Evolutionary conservation across 2,888 invertebrate genomes (phyloP).

Genomic region (Epistrophe eligans): DNA sequence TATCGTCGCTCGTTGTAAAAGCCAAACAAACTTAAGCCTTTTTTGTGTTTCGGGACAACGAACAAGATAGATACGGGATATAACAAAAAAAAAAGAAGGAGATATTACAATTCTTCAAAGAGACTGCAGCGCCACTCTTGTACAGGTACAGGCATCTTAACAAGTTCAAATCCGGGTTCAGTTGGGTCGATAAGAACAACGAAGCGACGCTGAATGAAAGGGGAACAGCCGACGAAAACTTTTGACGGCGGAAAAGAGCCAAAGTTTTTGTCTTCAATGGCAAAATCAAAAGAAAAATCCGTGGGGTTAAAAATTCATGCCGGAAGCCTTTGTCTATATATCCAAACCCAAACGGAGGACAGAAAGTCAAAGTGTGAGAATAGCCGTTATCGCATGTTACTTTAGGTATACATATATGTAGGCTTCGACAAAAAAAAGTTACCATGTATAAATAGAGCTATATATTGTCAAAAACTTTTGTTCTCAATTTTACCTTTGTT

Average conservation of each 20-base stretch:
- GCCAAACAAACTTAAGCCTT: constrained; percentile 67
- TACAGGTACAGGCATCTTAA: constrained; percentile 31
- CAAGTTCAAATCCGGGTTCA: constrained; percentile 1
- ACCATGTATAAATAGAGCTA: background rate
- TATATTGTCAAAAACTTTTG: constrained; percentile 58
- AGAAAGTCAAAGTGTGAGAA: constrained; percentile 29
- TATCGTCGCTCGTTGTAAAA: constrained; percentile 49
- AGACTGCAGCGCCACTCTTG: constrained; percentile 41
- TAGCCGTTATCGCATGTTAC: constrained; percentile 18
- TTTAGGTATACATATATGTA: background rate
- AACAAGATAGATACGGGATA: constrained; percentile 54
- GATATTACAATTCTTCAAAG: constrained; percentile 65
- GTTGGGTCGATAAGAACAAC: background rate
- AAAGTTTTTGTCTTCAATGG: constrained; percentile 59
- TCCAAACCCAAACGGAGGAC: background rate
- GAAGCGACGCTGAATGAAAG: background rate
- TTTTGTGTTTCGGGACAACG: constrained; percentile 49
- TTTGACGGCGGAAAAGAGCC: constrained; percentile 48
- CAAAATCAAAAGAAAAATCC: constrained; percentile 42
- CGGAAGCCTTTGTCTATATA: constrained; percentile 10
- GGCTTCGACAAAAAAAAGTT: constrained; percentile 6
- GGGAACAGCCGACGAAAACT: constrained; percentile 55
- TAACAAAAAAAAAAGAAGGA: background rate
- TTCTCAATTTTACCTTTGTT: constrained; percentile 26
- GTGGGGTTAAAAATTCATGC: constrained; percentile 1